These are phyloP conservation scores for Melozone crissalis DNA, from an alignment of 2,113 vertebrate genomes.

Conservation along the genomic window DNA sequence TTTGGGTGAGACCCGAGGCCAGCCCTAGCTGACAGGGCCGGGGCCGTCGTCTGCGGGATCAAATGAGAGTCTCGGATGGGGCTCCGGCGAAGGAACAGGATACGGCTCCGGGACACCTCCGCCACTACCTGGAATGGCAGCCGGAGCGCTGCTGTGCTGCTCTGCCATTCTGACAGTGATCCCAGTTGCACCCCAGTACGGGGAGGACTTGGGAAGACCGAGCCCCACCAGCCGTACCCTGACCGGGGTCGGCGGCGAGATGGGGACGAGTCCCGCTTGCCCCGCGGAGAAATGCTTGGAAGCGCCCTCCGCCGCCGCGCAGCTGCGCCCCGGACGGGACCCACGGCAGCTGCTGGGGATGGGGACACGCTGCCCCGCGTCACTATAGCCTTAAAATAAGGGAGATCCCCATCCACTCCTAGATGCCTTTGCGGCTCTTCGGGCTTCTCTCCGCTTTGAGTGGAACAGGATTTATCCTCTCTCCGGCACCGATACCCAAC, in stretches of 20 bases:
- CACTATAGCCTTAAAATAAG: not conserved
- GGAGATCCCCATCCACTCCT: no score
- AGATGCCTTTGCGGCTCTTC: not conserved
- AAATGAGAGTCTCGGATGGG: no score
- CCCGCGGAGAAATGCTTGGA: accelerated
- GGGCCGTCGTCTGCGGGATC: accelerated
- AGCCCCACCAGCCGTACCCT: no score
- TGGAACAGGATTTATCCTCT: not conserved
- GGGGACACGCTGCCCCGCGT: not conserved
- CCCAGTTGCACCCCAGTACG: accelerated
- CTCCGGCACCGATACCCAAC: not conserved
- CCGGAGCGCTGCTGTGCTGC: accelerated
- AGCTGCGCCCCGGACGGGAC: no score
- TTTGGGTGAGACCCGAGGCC: not conserved
- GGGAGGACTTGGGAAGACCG: not conserved
- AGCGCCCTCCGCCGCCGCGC: not conserved
- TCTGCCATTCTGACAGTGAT: not conserved
- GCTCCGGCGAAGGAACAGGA: not conserved
- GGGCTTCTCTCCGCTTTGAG: not conserved
- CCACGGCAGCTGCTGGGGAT: not conserved
- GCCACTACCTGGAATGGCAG: not conserved
- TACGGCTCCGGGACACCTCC: not conserved
- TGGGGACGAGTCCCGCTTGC: accelerated
- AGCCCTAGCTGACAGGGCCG: not conserved
- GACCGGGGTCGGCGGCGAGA: accelerated